phyloP scores from a whole-genome alignment of 2,888 invertebrate species.

The Ischnura elegans region DNA sequence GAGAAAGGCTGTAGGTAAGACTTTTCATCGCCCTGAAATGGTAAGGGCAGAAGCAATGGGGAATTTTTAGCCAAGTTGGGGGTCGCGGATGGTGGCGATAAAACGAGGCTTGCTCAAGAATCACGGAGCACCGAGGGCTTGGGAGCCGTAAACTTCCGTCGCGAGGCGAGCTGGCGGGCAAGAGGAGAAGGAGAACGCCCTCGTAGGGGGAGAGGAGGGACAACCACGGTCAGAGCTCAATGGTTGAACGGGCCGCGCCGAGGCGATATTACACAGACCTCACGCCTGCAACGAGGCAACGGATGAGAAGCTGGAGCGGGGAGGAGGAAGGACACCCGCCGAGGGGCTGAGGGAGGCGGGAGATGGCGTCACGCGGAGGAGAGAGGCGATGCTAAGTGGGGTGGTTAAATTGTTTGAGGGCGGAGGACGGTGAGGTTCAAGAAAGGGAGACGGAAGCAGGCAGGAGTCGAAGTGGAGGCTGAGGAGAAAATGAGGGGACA shows the following conservation, averaged over 20 bases:
- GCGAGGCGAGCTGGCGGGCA: not conserved
- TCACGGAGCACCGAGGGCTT: not conserved
- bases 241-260: not conserved
- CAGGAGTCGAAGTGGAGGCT: not conserved
- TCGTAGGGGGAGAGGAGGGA: not conserved
- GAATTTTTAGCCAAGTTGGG: not conserved
- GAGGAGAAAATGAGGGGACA: not conserved
- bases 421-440: not conserved
- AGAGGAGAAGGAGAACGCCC: not conserved
- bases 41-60: not conserved
- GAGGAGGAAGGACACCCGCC: not conserved
- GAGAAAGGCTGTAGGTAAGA: no score
- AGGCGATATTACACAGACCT: not conserved
- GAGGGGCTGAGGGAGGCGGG: not conserved
- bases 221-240: not conserved
- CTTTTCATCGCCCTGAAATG: not conserved
- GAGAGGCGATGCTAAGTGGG: constrained; percentile 7
- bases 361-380: not conserved
- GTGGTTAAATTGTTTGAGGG: constrained; percentile 49
- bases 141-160: constrained; percentile 9
- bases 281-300: not conserved
- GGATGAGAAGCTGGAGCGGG: not conserved
- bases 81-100: not conserved
- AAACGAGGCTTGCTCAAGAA: not conserved
- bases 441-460: constrained; percentile 28